Evolutionary conservation across 2,113 vertebrate genomes (phyloP).

Genomic region (Hylia prasina): DNA sequence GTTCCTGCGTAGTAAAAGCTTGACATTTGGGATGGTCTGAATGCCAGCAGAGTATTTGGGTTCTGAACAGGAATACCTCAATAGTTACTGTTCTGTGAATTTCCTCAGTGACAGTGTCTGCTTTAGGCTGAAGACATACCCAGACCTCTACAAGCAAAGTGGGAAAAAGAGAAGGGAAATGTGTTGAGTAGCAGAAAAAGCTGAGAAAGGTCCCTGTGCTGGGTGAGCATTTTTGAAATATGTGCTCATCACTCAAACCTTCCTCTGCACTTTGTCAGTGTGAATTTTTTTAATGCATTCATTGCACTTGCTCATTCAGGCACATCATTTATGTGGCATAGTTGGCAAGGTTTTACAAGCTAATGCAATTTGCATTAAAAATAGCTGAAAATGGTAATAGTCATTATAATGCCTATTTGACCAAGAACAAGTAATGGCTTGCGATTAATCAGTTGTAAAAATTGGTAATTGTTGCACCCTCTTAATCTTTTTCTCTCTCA

Average conservation of each 20-base stretch:
- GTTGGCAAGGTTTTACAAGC: slow-evolving; percentile 85
- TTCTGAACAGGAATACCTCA: neutral
- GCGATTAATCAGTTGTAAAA: slow-evolving; percentile 91
- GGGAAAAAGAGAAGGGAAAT: neutral
- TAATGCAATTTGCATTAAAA: slow-evolving; percentile 87
- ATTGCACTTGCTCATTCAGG: slow-evolving; percentile 77
- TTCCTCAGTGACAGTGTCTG: neutral
- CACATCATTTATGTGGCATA: slow-evolving; percentile 82
- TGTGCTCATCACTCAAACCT: slow-evolving; percentile 66
- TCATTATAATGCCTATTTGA: slow-evolving; percentile 87
- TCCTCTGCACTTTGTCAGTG: slow-evolving; percentile 69
- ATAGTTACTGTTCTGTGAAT: neutral
- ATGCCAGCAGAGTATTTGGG: neutral
- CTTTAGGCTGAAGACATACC: neutral
- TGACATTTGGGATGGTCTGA: neutral
- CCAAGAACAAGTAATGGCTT: slow-evolving; percentile 87
- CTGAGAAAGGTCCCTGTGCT: neutral
- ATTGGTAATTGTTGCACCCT: slow-evolving; percentile 93
- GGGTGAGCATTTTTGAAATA: slow-evolving; percentile 69
- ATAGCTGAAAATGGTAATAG: slow-evolving; percentile 86
- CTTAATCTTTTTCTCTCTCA: slow-evolving; percentile 92
- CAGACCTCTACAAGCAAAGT: neutral
- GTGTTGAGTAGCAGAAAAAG: slow-evolving; percentile 7
- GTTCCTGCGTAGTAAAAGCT: neutral
- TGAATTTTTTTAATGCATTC: slow-evolving; percentile 74